Percentiles rank a stretch among this genome's conserved stretches.
phyloP scores from a whole-genome alignment of 2,797 vertebrate genomes.

The Lepidocolaptes lacrymiger region DNA sequence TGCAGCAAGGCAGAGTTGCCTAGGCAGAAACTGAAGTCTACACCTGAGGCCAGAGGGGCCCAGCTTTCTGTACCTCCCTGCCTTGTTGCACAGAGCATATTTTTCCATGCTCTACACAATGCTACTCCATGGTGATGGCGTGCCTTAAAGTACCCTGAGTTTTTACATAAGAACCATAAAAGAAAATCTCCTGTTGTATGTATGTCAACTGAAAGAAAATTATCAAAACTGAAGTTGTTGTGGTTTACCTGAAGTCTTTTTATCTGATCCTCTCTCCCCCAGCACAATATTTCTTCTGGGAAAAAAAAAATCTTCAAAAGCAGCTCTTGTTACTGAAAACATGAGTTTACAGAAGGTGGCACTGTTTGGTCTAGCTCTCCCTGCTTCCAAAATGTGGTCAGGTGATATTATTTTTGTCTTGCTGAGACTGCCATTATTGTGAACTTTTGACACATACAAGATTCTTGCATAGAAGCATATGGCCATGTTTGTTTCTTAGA shows the following conservation, averaged over 20 bases:
- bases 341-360: background rate
- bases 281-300: background rate
- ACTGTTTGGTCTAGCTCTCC: background rate
- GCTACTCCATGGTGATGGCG: background rate
- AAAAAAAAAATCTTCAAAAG: background rate
- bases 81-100: accelerated
- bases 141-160: background rate
- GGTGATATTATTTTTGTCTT: background rate
- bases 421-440: background rate
- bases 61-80: accelerated
- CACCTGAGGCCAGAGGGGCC: background rate
- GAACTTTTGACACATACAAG: background rate
- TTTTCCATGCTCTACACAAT: background rate
- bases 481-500: background rate
- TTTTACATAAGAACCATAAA: background rate
- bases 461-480: background rate
- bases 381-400: background rate
- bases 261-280: background rate
- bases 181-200: background rate
- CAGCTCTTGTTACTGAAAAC: background rate
- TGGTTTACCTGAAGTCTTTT: background rate
- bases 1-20: background rate
- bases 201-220: background rate
- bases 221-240: background rate
- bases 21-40: background rate